Evolutionary conservation across 2,888 invertebrate genomes (phyloP).

Genomic region (Euzophera pinguis): DNA sequence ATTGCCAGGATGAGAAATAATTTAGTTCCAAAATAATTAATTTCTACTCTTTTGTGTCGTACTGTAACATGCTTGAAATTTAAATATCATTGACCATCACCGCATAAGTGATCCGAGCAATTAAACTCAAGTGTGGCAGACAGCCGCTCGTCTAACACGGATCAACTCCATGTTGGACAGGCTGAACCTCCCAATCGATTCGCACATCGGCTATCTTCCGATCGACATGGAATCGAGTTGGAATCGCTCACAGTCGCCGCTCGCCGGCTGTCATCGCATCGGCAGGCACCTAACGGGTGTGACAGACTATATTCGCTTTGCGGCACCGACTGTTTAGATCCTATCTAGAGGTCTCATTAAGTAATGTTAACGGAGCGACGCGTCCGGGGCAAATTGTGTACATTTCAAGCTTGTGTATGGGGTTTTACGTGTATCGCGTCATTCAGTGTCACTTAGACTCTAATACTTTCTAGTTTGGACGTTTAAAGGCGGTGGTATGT

Average conservation of each 20-base stretch:
- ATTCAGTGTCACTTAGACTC: constrained; percentile 1
- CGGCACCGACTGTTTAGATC: constrained; percentile 55
- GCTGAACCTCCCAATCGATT: constrained; percentile 1
- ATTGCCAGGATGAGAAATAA: too few relatives aligned
- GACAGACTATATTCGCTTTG: constrained; percentile 34
- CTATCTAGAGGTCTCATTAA: constrained; percentile 44
- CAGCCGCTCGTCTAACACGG: background rate
- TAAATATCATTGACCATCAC: background rate
- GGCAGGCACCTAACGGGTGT: background rate
- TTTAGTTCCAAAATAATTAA: too few relatives aligned
- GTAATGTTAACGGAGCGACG: constrained; percentile 67
- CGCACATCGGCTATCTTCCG: constrained; percentile 9
- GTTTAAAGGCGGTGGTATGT: background rate
- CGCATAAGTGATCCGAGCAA: background rate
- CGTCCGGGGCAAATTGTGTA: constrained; percentile 65
- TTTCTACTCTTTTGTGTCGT: too few relatives aligned
- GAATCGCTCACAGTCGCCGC: constrained; percentile 6
- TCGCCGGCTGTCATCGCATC: constrained; percentile 8
- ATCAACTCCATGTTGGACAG: background rate
- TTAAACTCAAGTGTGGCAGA: background rate
- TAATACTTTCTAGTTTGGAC: background rate
- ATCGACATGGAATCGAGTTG: constrained; percentile 2
- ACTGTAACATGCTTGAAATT: too few relatives aligned
- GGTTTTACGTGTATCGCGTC: background rate
- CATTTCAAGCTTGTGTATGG: background rate